Evolutionary conservation across 2,797 vertebrate genomes (phyloP).

Genomic region (Bovichtus diacanthus): DNA sequence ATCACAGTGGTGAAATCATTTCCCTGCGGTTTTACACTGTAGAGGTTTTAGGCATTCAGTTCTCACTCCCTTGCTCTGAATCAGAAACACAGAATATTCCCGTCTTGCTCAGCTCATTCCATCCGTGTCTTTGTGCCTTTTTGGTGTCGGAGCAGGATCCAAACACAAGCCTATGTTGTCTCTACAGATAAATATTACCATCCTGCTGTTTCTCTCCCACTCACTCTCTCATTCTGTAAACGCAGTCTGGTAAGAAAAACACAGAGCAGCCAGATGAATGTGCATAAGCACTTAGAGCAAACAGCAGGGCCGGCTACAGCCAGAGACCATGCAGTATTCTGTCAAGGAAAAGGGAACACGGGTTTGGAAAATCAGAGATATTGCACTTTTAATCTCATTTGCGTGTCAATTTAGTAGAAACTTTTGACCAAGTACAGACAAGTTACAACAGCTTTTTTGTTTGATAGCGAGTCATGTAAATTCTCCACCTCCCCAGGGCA

Average conservation of each 20-base stretch:
- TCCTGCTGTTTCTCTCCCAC: not conserved
- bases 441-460: no score
- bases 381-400: not conserved
- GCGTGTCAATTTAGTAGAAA: no score
- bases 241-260: slow-evolving; percentile 22
- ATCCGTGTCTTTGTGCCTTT: not conserved
- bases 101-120: not conserved
- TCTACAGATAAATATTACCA: slow-evolving; percentile 45
- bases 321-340: not conserved
- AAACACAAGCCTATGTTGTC: not conserved
- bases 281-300: slow-evolving; percentile 10
- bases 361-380: not conserved
- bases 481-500: no score
- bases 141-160: slow-evolving; percentile 8
- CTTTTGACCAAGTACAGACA: no score
- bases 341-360: not conserved
- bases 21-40: not conserved
- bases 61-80: not conserved
- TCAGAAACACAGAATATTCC: not conserved
- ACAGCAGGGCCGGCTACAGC: not conserved
- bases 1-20: not conserved
- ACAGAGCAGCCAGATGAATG: slow-evolving; percentile 35
- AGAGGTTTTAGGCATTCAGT: not conserved
- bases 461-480: no score
- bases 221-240: slow-evolving; percentile 33